Percentiles rank a stretch among this genome's conserved stretches.
Conservation (phyloP, 2,113 vertebrate species). For the Eupsittula cactorum region DNA sequence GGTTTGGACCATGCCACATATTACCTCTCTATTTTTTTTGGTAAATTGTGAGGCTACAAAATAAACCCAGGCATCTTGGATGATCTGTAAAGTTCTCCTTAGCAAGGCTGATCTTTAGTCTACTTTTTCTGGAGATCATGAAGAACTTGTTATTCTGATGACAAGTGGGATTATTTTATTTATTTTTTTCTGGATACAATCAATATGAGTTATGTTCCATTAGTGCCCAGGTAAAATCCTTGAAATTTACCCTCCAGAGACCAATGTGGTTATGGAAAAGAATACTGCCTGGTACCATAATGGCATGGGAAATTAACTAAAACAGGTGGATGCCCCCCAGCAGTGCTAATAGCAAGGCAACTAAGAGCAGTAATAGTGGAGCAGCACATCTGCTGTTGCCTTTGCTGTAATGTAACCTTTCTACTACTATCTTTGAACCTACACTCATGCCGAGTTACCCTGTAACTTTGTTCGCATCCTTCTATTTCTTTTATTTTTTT, state of each 20-base stretch:
- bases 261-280: background rate
- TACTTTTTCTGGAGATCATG: background rate
- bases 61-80: background rate
- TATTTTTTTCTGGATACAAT: background rate
- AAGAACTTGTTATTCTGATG: background rate
- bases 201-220: background rate
- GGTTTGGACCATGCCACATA: background rate
- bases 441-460: accelerated
- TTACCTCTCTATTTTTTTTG: background rate
- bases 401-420: conserved; percentile 18
- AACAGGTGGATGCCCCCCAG: conserved; percentile 60
- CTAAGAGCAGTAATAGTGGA: conserved; percentile 27
- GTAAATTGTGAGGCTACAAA: background rate
- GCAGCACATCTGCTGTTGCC: conserved; percentile 56
- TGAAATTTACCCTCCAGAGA: conserved; percentile 17
- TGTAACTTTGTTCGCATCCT: background rate
- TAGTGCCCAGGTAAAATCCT: background rate
- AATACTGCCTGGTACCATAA: conserved; percentile 26
- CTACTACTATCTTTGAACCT: background rate
- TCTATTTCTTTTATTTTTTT: background rate
- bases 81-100: background rate
- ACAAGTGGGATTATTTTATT: background rate
- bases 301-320: background rate
- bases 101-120: background rate
- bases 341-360: conserved; percentile 46